phyloP scores from a whole-genome alignment of 2,797 vertebrate genomes.

The Lacerta bilineata region DNA sequence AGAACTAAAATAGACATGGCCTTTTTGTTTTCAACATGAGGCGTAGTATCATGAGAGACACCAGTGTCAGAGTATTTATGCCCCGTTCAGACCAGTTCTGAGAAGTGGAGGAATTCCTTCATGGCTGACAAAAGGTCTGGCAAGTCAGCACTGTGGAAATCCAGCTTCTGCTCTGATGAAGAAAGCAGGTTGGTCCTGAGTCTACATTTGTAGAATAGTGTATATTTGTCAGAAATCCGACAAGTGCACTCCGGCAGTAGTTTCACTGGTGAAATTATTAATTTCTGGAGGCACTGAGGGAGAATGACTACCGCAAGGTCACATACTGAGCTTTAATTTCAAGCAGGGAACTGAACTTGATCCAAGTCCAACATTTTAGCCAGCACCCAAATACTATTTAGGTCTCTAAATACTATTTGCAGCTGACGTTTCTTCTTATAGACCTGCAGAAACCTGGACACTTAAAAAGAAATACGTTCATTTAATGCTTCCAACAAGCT shows the following conservation, averaged over 20 bases:
- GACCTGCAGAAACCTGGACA: neutral
- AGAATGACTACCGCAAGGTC: neutral
- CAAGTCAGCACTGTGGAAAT: neutral
- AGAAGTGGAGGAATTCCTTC: neutral
- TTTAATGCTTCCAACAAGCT: neutral
- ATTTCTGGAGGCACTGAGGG: neutral
- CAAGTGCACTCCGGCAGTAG: neutral
- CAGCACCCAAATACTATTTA: neutral
- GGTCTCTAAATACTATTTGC: conserved; percentile 6
- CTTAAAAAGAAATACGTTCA: neutral
- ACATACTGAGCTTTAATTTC: neutral
- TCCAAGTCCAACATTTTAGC: neutral
- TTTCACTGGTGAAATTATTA: neutral
- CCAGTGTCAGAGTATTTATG: neutral
- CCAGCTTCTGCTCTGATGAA: neutral
- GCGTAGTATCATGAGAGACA: neutral
- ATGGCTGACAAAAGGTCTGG: neutral
- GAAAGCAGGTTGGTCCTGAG: neutral
- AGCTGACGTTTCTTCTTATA: neutral
- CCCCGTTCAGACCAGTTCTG: neutral
- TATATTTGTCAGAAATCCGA: neutral
- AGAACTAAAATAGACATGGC: too few relatives aligned
- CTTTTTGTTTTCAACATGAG: neutral
- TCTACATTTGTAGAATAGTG: neutral
- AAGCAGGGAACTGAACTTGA: neutral